Conservation (phyloP, 1,140 invertebrate genomes). For the Caenorhabditis tropicalis region DNA sequence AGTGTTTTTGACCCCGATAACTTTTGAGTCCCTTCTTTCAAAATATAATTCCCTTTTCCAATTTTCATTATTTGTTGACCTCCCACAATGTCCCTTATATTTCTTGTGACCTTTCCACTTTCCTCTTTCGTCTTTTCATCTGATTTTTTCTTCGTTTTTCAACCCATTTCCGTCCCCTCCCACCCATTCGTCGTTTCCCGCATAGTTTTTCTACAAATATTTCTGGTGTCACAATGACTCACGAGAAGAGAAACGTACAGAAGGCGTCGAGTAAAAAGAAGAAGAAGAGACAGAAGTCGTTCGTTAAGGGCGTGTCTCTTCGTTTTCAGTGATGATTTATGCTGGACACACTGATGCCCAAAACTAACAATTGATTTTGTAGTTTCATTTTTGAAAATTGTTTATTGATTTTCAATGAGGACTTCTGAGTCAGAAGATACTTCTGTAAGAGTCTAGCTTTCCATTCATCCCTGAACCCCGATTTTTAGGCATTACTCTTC, state of each 20-base stretch:
- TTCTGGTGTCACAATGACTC: slow-evolving; percentile 27
- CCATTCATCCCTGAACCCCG: too few species aligned
- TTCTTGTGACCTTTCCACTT: slow-evolving; percentile 30
- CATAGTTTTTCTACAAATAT: background rate
- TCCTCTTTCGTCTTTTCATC: too few species aligned
- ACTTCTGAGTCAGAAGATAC: background rate
- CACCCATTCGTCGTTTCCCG: background rate
- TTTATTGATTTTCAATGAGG: too few species aligned
- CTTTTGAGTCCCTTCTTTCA: too few species aligned
- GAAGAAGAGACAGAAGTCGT: slow-evolving; percentile 13
- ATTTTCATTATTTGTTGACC: background rate
- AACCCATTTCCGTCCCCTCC: background rate
- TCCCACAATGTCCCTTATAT: background rate
- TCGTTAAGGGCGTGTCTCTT: slow-evolving; percentile 8
- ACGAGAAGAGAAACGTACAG: slow-evolving; percentile 31
- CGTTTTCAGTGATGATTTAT: slow-evolving; percentile 9
- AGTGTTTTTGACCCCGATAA: too few species aligned
- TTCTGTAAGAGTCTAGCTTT: too few species aligned
- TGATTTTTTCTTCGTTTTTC: background rate
- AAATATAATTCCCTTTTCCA: too few species aligned
- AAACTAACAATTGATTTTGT: background rate
- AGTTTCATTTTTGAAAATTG: background rate
- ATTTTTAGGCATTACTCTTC: too few species aligned
- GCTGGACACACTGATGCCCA: background rate
- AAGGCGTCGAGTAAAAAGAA: slow-evolving; percentile 5